Evolutionary conservation across 1,140 invertebrate genomes (phyloP).

Genomic region (Drosophila mayri): DNA sequence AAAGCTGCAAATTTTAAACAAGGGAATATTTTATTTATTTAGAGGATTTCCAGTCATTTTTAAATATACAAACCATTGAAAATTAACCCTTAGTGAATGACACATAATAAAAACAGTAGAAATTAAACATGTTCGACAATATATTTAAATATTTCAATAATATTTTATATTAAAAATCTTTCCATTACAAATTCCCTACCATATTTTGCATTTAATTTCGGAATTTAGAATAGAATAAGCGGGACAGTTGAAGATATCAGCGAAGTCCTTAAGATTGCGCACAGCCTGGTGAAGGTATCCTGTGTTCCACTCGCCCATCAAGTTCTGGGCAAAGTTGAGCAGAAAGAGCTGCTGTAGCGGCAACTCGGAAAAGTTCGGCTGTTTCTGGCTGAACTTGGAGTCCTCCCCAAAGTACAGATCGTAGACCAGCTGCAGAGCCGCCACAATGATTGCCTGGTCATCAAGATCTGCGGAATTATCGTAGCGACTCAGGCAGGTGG

Average conservation of each 20-base stretch:
- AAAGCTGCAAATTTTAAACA: too few species aligned
- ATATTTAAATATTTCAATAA: background rate
- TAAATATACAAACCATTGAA: background rate
- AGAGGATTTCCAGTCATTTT: background rate
- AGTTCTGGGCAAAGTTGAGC: background rate
- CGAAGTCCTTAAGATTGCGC: slow-evolving; percentile 1
- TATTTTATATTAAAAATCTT: background rate
- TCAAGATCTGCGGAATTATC: background rate
- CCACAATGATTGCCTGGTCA: background rate
- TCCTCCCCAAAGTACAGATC: background rate
- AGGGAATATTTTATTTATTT: too few species aligned
- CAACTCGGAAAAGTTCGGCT: background rate
- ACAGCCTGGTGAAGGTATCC: background rate
- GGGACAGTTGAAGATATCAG: slow-evolving; percentile 3
- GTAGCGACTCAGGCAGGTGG: background rate
- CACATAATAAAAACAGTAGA: background rate
- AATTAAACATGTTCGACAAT: background rate
- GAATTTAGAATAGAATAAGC: background rate
- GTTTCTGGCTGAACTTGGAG: background rate
- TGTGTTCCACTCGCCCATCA: background rate
- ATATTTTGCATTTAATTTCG: background rate
- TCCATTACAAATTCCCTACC: background rate
- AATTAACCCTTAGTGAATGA: background rate
- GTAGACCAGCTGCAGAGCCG: background rate
- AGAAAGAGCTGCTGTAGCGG: background rate